phyloP scores from a whole-genome alignment of 37 sponge, comb jelly and placozoan species.

The Tethya wilhelma region DNA sequence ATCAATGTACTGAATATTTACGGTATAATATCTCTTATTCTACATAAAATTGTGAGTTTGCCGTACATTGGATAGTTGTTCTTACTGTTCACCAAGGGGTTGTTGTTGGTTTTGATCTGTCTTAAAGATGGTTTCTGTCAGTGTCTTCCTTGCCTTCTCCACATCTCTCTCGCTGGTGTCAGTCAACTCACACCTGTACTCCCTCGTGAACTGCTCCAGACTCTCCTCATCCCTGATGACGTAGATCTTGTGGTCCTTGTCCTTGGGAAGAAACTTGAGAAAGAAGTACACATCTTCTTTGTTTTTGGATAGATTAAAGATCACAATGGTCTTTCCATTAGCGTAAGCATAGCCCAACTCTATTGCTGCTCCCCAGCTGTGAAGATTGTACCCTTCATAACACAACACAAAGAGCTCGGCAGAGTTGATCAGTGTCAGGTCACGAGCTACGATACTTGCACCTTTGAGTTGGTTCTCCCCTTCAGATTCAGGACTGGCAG shows the following conservation, averaged over 20 bases:
- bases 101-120: too few species aligned
- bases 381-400: not conserved
- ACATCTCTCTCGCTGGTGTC: too few species aligned
- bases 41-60: too few species aligned
- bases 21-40: too few species aligned
- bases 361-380: slow-evolving; percentile 4
- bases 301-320: not conserved
- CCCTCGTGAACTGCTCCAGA: not conserved
- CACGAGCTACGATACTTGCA: not conserved
- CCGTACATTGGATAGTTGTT: too few species aligned
- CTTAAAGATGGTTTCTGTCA: not conserved
- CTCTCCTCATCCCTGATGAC: not conserved
- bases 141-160: not conserved
- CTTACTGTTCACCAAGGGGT: too few species aligned
- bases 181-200: not conserved
- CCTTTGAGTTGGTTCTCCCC: not conserved
- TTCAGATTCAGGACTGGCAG: too few species aligned
- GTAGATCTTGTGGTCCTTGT: not conserved
- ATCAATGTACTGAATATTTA: too few species aligned
- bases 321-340: not conserved
- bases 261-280: not conserved
- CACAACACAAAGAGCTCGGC: not conserved
- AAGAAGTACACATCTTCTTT: slow-evolving; percentile 1
- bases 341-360: slow-evolving; percentile 2
- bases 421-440: not conserved